Evolutionary conservation across 1,140 invertebrate genomes (phyloP).

Genomic region (Atta colombica): DNA sequence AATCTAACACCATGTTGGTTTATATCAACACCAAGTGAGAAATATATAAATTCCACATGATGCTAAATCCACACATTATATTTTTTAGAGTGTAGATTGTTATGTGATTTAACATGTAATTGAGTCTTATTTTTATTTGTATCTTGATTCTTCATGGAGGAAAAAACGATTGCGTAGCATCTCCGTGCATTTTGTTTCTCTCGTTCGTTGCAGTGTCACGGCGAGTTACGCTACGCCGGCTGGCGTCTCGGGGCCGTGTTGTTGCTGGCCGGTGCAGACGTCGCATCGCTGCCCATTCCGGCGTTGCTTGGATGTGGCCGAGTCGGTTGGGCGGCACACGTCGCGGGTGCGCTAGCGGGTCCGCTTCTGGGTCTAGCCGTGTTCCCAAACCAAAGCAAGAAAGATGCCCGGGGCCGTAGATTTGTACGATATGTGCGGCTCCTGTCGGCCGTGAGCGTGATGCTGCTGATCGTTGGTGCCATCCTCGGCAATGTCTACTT

Average conservation of each 20-base stretch:
- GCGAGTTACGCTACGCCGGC: conserved; percentile 87
- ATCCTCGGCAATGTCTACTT: conserved; percentile 84
- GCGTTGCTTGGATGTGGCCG: conserved; percentile 83
- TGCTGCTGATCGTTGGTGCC: conserved; percentile 82
- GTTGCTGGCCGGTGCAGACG: conserved; percentile 88
- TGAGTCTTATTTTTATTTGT: too few species aligned
- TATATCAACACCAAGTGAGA: too few species aligned
- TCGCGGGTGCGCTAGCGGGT: conserved; percentile 93
- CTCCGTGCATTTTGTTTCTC: conserved; percentile 4
- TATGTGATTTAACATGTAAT: too few species aligned
- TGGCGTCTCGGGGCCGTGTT: conserved; percentile 88
- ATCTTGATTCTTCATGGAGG: not conserved
- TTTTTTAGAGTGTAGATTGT: too few species aligned
- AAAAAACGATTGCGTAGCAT: not conserved
- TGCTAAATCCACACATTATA: too few species aligned
- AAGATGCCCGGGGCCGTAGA: conserved; percentile 81
- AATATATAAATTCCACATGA: too few species aligned
- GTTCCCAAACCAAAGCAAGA: conserved; percentile 87
- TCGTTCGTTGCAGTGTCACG: conserved; percentile 87
- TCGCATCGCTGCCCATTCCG: conserved; percentile 85
- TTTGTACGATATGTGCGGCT: conserved; percentile 84
- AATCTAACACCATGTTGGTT: too few species aligned
- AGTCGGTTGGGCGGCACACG: conserved; percentile 93
- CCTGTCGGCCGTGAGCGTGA: conserved; percentile 81
- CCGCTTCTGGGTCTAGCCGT: conserved; percentile 93